A percentile compares a stretch with the other conserved stretches of the same genome.
Conservation (phyloP, 30 jellyfish, hydroid and myxozoan species). For the Nemopilema nomurai region DNA sequence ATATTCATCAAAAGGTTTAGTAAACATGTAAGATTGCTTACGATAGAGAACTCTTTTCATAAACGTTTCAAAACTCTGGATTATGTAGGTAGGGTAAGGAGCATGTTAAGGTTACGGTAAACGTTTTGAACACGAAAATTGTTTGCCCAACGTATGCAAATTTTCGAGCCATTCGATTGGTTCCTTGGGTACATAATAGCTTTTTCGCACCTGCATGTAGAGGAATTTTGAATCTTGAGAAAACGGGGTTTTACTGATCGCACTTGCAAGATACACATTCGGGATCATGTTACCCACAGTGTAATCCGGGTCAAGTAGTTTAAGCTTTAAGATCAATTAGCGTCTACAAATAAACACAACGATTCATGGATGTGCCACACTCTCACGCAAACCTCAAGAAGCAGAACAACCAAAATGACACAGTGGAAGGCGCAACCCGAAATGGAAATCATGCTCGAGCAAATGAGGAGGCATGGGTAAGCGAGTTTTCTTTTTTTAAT, state of each 20-base stretch:
- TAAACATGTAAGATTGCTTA: no score
- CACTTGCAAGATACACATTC: background rate
- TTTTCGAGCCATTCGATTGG: background rate
- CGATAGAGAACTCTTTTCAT: no score
- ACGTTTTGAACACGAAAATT: no score
- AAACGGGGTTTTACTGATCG: background rate
- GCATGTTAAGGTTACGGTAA: no score
- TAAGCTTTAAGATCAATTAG: background rate
- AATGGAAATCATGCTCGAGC: conserved; percentile 5
- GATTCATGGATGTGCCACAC: background rate
- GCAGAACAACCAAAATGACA: background rate
- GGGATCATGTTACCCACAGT: background rate
- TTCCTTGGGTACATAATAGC: background rate
- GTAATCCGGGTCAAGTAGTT: background rate
- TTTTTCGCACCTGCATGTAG: background rate
- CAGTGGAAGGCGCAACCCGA: background rate
- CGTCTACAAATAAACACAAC: background rate
- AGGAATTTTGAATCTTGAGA: background rate
- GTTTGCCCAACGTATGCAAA: background rate
- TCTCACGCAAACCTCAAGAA: background rate
- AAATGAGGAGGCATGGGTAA: conserved; percentile 12
- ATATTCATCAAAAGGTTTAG: no score
- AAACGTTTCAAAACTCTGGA: no score
- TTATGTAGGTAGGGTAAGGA: no score
- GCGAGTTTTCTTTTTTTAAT: background rate